phyloP scores from a whole-genome alignment of 2,888 invertebrate species.

The Germaria angustata region DNA sequence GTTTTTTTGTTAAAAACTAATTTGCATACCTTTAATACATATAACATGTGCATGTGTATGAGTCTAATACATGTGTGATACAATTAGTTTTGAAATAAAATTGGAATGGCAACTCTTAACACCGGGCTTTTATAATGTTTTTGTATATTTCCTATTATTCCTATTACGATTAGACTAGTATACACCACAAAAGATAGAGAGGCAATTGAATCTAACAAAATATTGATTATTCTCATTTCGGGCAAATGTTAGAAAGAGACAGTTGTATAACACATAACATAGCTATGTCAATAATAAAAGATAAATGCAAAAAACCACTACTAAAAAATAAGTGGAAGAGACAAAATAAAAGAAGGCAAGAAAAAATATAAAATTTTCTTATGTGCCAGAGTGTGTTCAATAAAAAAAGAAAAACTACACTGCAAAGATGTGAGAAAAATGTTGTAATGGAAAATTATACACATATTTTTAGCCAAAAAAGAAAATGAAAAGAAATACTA shows the following conservation, averaged over 20 bases:
- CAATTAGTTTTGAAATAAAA: neutral
- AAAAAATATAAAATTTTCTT: slow-evolving; percentile 61
- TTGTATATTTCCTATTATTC: slow-evolving; percentile 66
- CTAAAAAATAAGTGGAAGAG: slow-evolving; percentile 65
- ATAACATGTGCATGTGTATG: neutral
- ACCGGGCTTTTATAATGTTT: slow-evolving; percentile 67
- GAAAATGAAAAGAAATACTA: slow-evolving; percentile 32
- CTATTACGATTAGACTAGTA: slow-evolving; percentile 64
- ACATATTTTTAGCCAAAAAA: slow-evolving; percentile 56
- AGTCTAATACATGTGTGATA: neutral
- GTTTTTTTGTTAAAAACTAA: neutral
- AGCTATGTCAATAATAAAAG: slow-evolving; percentile 66
- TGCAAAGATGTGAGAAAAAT: slow-evolving; percentile 59
- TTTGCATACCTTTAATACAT: neutral
- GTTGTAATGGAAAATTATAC: slow-evolving; percentile 64
- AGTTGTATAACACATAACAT: neutral
- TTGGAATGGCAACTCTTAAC: slow-evolving; percentile 59
- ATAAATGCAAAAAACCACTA: slow-evolving; percentile 65
- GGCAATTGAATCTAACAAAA: slow-evolving; percentile 41
- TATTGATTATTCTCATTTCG: slow-evolving; percentile 54
- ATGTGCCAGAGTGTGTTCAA: slow-evolving; percentile 39
- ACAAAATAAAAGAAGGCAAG: slow-evolving; percentile 63
- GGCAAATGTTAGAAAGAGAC: slow-evolving; percentile 52
- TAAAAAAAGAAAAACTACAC: slow-evolving; percentile 37
- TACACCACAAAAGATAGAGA: slow-evolving; percentile 53